Base-by-base conservation (phyloP, 2,888 invertebrate species). In the Agapostemon virescens region DNA sequence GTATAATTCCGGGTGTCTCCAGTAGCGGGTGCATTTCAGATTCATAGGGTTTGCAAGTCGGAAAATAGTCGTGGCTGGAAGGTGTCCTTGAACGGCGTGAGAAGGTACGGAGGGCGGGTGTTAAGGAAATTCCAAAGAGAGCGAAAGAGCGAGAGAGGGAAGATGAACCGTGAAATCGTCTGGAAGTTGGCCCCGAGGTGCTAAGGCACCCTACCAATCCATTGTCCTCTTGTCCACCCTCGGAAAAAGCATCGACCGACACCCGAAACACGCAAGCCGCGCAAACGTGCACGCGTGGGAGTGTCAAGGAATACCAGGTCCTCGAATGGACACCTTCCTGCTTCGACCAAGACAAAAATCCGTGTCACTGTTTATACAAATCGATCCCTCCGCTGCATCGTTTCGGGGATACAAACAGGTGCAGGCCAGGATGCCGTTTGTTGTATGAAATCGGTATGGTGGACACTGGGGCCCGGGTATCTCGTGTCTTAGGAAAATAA, bases 201-300 rank as follows among this genome's bases (percentile, higher is more conserved):
- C 85, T 86, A 90, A 88, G 84, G 86, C 87, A 83, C 86, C 86
- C 86, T 82, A 68, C 82, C 74, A 81, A 58, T 68, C 88, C 74
- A 86, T 88, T 88, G 87, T 89, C 76, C 79, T 71, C 72, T 77
- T 66, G 70, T 74, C 77, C 77, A 79, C 79, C 79, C 70, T 71
- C 40, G 71, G 80, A 70, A 80, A 74, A 77, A 67, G 55, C 63
- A 55, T 71, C 68, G 77, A 42, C 55, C 69, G 42, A 67, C 72
- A 76, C 74, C 77, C 63, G 55, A 77, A 61, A 74, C 55, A 49
- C 33, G 61, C 55, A n/a, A 13, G 33, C 45, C 63, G n/a, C 64
- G 66, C 66, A 7, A 33, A 66, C 66, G 42, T 61, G 64, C 66
- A 17, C 74, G 58, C 77, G 77, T 78, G 78, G 63, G 74, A 77